phyloP scores from a whole-genome alignment of 2,113 vertebrate genomes.

The Hippocampus guttulatus region DNA sequence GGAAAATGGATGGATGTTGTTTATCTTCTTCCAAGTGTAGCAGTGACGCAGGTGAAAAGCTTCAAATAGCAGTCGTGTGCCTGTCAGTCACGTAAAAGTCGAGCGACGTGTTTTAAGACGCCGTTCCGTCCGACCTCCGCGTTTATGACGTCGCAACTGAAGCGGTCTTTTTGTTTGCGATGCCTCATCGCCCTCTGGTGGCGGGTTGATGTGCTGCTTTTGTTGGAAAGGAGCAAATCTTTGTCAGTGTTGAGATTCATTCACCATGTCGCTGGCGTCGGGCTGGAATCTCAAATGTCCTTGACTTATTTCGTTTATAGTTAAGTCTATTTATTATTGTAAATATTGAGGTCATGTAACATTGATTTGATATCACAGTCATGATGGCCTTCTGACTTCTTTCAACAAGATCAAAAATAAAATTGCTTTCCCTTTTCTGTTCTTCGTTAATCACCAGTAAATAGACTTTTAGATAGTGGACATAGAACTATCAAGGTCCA shows the following conservation, averaged over 20 bases:
- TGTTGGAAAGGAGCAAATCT: background rate
- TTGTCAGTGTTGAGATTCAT: background rate
- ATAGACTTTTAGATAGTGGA: too few relatives aligned
- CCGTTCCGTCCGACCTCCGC: too few relatives aligned
- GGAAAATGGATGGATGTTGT: too few relatives aligned
- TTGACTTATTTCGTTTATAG: too few relatives aligned
- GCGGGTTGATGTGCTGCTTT: background rate
- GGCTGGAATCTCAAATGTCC: too few relatives aligned
- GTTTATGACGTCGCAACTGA: background rate
- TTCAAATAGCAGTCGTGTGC: background rate
- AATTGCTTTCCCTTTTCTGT: background rate
- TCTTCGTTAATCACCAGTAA: too few relatives aligned
- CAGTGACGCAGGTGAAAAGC: background rate
- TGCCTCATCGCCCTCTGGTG: background rate
- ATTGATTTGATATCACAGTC: too few relatives aligned
- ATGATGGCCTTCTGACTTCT: too few relatives aligned
- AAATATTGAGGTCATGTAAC: background rate
- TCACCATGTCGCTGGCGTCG: too few relatives aligned
- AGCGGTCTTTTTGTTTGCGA: background rate
- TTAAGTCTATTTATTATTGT: background rate
- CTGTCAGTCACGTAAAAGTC: background rate
- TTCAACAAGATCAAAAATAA: background rate
- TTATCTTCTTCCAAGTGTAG: background rate
- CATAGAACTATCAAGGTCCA: too few relatives aligned
- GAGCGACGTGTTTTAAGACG: background rate